phyloP scores from a whole-genome alignment of 2,888 invertebrate genomes.

The Cosmia trapezina region DNA sequence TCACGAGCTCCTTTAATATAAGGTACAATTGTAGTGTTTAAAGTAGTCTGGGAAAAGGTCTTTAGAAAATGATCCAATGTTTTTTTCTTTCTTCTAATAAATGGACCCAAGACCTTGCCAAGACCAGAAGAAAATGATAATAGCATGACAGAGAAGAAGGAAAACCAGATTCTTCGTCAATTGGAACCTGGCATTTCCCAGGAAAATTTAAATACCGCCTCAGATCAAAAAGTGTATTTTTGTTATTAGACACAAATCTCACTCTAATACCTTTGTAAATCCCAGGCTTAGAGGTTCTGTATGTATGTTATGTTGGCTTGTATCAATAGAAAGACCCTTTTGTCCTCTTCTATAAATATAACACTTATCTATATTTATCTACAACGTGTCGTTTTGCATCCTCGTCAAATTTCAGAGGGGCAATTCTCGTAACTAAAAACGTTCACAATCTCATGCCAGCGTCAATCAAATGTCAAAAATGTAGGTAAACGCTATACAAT shows the following conservation, averaged over 20 bases:
- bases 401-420: too few species aligned
- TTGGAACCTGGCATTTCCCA: not conserved
- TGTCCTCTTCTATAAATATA: too few species aligned
- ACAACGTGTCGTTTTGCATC: too few species aligned
- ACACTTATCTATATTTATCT: too few species aligned
- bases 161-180: not conserved
- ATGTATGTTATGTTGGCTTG: not conserved
- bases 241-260: conserved; percentile 5
- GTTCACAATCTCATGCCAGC: too few species aligned
- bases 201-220: not conserved
- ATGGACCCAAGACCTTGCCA: not conserved
- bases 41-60: not conserved
- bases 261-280: conserved; percentile 2
- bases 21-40: too few species aligned
- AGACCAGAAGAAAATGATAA: not conserved
- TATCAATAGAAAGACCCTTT: not conserved
- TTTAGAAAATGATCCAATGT: not conserved
- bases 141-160: not conserved
- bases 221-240: conserved; percentile 8
- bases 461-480: too few species aligned
- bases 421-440: too few species aligned
- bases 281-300: not conserved
- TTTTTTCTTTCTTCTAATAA: not conserved
- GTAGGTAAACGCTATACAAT: too few species aligned
- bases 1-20: too few species aligned